Base-by-base conservation (phyloP, 1,140 invertebrate species). In the Diprion similis region DNA sequence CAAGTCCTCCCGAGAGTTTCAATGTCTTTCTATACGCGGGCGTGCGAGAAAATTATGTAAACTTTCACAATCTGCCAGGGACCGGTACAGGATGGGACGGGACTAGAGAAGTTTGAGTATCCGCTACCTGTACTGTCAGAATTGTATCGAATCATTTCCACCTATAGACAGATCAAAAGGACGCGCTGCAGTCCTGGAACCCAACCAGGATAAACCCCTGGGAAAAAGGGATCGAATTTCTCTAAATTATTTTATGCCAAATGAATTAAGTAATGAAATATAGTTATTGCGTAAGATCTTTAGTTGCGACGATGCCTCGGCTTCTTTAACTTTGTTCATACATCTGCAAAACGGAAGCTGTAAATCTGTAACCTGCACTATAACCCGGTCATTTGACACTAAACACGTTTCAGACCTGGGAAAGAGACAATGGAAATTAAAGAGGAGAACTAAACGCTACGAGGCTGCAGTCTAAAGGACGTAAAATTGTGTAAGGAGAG, bases 11-110 rank as follows among this genome's bases (percentile, higher is more conserved):
- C 11, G 66, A 68, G 37, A 68, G 37, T 68, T 45, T 68, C 66
- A 59, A 59, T 59, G 51, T 59, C 66, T 68, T 45, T 68, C 66
- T 68, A 45, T 13, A 19, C 66, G 15, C 37, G 15, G 15, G 37
- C 10, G 13, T 18, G 37, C 66, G 37, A 45, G 37, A 68, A 67
- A 68, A 68, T 68, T 68, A 68, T 68, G 66, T 68, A 68, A 68
- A 68, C 66, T 68, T 19, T 45, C 66, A 68, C 37, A 68, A 68
- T 68, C 18, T 68, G 66, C 66, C 19, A 19, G 66, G 66, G 37
- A 11, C 66, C 18, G 37, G 37, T 15, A 15, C 17, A 4, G 13
- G 13, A 64, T 15, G 17, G 59, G 19, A 11, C 15, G 66, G 15
- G 11, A 45, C 37, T 18, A 18, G 10, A 17, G 51, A 8, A 17